A percentile compares a stretch with the other conserved stretches of the same genome.
Evolutionary conservation across 2,888 invertebrate genomes (phyloP).

Genomic region (Mimas tiliae): DNA sequence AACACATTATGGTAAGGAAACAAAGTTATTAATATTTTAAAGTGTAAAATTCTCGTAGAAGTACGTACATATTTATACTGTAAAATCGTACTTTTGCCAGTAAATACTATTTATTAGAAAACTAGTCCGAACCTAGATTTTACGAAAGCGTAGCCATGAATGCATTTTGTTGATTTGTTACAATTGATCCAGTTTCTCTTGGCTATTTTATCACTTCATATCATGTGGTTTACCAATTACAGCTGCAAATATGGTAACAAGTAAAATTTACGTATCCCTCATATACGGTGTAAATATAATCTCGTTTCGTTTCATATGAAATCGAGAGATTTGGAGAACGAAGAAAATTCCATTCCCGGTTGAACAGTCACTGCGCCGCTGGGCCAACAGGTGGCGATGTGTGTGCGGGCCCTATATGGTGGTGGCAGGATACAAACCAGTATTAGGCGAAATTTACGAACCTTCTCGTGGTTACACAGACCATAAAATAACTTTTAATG

Average conservation of each 20-base stretch:
- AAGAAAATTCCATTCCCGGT: constrained; percentile 13
- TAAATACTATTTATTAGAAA: neutral
- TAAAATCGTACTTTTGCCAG: neutral
- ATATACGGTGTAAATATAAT: neutral
- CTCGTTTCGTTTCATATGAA: constrained; percentile 5
- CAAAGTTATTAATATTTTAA: neutral
- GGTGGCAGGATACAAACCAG: constrained; percentile 66
- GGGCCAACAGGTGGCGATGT: constrained; percentile 59
- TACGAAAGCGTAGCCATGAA: too few relatives aligned
- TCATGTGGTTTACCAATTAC: neutral
- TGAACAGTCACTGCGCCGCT: constrained; percentile 25
- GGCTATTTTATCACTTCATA: too few relatives aligned
- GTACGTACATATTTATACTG: neutral
- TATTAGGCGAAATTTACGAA: constrained; percentile 72
- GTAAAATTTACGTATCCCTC: neutral
- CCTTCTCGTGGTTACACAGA: constrained; percentile 49
- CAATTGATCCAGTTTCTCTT: too few relatives aligned
- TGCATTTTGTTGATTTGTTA: too few relatives aligned
- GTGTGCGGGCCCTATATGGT: constrained; percentile 60
- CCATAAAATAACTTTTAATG: constrained; percentile 67
- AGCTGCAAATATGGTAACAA: constrained; percentile 2
- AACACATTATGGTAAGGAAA: neutral
- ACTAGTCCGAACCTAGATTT: neutral
- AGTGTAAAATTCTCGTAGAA: too few relatives aligned
- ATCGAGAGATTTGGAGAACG: constrained; percentile 6